Evolutionary conservation across 2,797 vertebrate species (phyloP), one percentile per base, ranked within the genome.

Genomic region (Synaphobranchus kaupii): DNA sequence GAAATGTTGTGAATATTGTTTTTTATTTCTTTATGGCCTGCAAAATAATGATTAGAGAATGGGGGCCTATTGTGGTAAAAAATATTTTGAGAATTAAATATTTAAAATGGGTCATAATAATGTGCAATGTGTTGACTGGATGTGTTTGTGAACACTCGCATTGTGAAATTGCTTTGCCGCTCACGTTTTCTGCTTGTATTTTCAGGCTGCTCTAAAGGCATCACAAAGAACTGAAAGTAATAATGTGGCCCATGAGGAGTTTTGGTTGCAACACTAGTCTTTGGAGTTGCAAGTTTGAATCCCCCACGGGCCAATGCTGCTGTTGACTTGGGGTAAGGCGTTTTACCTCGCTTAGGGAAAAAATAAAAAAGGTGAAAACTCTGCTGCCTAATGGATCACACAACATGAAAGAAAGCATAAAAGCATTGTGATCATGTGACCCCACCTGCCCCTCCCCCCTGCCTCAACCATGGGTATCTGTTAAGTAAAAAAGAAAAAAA

Each of bases 81-180:
- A 94, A 91, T 94, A 92, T 90, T 92, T 92, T 92, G 91, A 66
- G 93, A 94, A 94, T 94, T 94, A 89, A 93, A 88, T 92, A 91
- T 89, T 91, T 91, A 88, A 91, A 92, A 93, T 91, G 90, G 44
- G 50, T n/a, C 47, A 9, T 44, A 87, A 63, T 85, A 15, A 47
- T 48, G 66, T 44, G 84, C 88, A 91, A 90, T 87, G 88, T 88
- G 89, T 92, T 92, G 92, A 93, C 91, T 94, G 93, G 94, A 93
- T 94, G 91, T 92, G 90, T 91, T 28, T 73, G 68, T 89, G 92
- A 92, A 92, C 89, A 86, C 90, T 90, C 90, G 91, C 89, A 44
- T 88, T 92, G 92, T 86, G 92, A 92, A 89, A 78, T 78, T 88
- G 87, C 86, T 89, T 93, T 71, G 34, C 39, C 34, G 6, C 39